Evolutionary conservation across 2,113 vertebrate species (phyloP), one percentile per base, ranked within the genome.

Genomic region (Epinephelus lanceolatus): DNA sequence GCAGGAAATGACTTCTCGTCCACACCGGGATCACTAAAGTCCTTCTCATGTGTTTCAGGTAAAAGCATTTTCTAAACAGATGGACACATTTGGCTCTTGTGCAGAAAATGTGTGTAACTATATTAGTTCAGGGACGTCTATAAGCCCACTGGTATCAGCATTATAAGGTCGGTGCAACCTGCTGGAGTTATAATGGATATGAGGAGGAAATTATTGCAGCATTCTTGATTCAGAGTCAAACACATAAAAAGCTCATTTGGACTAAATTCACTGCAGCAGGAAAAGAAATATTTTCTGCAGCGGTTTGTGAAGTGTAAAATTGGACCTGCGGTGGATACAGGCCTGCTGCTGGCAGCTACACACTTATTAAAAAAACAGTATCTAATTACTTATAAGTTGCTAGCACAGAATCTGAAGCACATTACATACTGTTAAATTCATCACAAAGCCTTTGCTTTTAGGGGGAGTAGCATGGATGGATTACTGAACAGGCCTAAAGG

Each of bases 181-280:
- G 73, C 18, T 6, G 7, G 14, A 70, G 37, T 30, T 18, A 6
- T 60, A 13, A 63, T 51, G 40, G 66, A 73, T 9, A 42, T 5
- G 14, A 63, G 45, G 73, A 42, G 66, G 42, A 71, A 45, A 68
- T 81, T 8, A 21, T 40, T 63, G 71, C 51, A 51, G 62, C 23
- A 15, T 83, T 70, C 57, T 74, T 80, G 76, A 76, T 49, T 52
- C 55, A 33, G 17, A 78, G 71, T 76, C 84, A 82, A 85, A 70
- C 30, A 42, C 30, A 47, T 70, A 56, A 65, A 52, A 90, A 61
- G 19, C 15, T 83, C 30, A 76, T 81, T 78, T 83, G 18, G 76
- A 69, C 60, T 15, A 40, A 76, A 62, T 59, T 63, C n/a, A 27
- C 11, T 47, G 76, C 61, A 66, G 45, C 65, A 27, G 55, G 52